Percentiles rank a stretch among this genome's conserved stretches.
Evolutionary conservation across 2,888 invertebrate species (phyloP).

Genomic region (Darwinula stevensoni): DNA sequence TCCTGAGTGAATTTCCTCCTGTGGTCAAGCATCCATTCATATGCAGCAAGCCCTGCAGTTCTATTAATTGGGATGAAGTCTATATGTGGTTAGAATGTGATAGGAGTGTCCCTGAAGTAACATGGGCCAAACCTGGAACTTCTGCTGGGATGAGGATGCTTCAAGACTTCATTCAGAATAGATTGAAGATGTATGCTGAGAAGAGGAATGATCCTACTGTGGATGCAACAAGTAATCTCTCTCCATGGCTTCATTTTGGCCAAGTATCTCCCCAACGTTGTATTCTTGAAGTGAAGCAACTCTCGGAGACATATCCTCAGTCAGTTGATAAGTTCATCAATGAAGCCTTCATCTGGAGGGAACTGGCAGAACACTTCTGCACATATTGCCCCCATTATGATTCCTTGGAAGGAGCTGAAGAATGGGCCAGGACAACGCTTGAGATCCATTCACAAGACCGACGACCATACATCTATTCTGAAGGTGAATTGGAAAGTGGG

Average conservation of each 20-base stretch:
- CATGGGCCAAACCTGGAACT: slow-evolving; percentile 51
- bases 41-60: no score
- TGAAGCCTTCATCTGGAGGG: slow-evolving; percentile 54
- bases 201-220: slow-evolving; percentile 52
- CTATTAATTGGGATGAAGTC: slow-evolving; percentile 36
- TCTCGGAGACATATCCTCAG: slow-evolving; percentile 27
- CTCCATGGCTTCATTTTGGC: slow-evolving; percentile 77
- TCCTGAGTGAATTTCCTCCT: slow-evolving; percentile 51
- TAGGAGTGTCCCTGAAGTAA: slow-evolving; percentile 34
- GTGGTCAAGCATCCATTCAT: slow-evolving; percentile 37
- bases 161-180: slow-evolving; percentile 32
- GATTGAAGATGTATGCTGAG: slow-evolving; percentile 31
- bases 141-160: slow-evolving; percentile 31
- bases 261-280: slow-evolving; percentile 58
- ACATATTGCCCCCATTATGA: slow-evolving; percentile 62
- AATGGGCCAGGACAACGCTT: slow-evolving; percentile 51
- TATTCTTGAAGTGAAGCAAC: slow-evolving; percentile 34
- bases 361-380: slow-evolving; percentile 67
- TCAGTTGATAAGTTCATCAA: slow-evolving; percentile 51
- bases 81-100: slow-evolving; percentile 33
- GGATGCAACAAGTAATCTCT: slow-evolving; percentile 44
- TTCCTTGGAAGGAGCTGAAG: slow-evolving; percentile 36
- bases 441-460: slow-evolving; percentile 50
- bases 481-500: slow-evolving; percentile 34
- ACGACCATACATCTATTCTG: slow-evolving; percentile 36